These are phyloP conservation scores for Ophthalmolycus amberensis DNA, from an alignment of 2,113 vertebrate species.

Conservation along the genomic window DNA sequence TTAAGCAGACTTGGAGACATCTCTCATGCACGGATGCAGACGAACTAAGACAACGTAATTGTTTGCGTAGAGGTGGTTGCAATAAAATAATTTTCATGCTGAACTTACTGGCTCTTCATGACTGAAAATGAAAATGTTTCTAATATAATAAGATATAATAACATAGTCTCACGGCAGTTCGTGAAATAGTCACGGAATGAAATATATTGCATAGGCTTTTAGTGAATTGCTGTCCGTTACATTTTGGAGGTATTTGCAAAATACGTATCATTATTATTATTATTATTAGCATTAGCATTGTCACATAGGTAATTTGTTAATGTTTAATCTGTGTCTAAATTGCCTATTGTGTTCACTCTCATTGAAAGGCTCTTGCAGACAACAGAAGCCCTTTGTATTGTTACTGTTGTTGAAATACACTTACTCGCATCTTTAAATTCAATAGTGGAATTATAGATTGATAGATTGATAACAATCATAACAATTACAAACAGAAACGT, in stretches of 20 bases:
- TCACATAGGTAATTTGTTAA: slow-evolving; percentile 25
- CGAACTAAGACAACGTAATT: not conserved
- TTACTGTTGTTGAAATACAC: not conserved
- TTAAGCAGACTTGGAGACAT: slow-evolving; percentile 40
- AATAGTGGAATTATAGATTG: not conserved
- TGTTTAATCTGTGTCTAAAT: slow-evolving; percentile 28
- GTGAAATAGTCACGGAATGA: not conserved
- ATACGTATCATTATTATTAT: not conserved
- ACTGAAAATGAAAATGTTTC: slow-evolving; percentile 4
- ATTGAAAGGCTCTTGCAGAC: slow-evolving; percentile 25
- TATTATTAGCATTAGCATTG: too few species aligned
- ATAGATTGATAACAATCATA: not conserved
- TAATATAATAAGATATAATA: not conserved
- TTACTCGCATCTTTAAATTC: not conserved
- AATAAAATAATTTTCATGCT: slow-evolving; percentile 59
- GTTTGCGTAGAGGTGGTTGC: slow-evolving; percentile 28
- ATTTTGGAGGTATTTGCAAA: slow-evolving; percentile 41
- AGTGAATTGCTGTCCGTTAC: not conserved
- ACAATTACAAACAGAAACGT: not conserved
- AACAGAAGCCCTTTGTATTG: not conserved
- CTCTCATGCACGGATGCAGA: slow-evolving; percentile 38
- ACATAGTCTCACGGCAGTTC: not conserved
- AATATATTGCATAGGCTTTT: not conserved
- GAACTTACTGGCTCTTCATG: slow-evolving; percentile 23
- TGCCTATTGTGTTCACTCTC: slow-evolving; percentile 19